Conservation (phyloP, 2,113 vertebrate species). For the Ancistrus triradiatus region DNA sequence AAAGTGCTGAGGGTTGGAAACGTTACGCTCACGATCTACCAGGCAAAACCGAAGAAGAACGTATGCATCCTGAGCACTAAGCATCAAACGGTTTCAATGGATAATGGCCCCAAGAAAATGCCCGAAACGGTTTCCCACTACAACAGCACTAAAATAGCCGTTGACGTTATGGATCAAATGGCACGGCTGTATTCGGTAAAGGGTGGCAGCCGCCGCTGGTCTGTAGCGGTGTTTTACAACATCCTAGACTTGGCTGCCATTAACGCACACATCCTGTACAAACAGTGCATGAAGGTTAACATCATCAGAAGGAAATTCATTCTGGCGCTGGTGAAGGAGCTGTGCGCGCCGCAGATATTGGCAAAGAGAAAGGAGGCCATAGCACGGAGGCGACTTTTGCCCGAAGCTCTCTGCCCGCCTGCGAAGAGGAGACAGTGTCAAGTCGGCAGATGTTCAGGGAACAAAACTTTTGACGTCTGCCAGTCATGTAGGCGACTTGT, state of each 20-base stretch:
- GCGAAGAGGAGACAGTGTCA: slow-evolving; percentile 5
- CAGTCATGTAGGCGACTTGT: background rate
- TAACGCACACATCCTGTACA: slow-evolving; percentile 18
- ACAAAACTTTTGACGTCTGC: slow-evolving; percentile 6
- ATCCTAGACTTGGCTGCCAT: slow-evolving; percentile 32
- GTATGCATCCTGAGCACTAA: too few relatives aligned
- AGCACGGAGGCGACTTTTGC: background rate
- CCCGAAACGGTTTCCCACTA: slow-evolving; percentile 22
- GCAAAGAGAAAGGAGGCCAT: background rate
- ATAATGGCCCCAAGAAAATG: background rate
- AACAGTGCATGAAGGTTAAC: slow-evolving; percentile 9
- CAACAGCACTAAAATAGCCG: slow-evolving; percentile 10
- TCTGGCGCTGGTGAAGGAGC: slow-evolving; percentile 6
- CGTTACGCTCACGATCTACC: background rate
- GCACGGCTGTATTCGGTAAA: slow-evolving; percentile 16
- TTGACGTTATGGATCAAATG: slow-evolving; percentile 35
- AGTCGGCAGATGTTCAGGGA: slow-evolving; percentile 5
- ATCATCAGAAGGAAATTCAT: too few relatives aligned
- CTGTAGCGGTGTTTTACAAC: slow-evolving; percentile 31
- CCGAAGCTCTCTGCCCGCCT: background rate
- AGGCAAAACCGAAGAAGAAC: background rate
- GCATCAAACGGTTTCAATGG: background rate
- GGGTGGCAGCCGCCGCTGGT: slow-evolving; percentile 15
- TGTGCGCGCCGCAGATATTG: background rate
- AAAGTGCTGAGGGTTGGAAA: too few relatives aligned